Evolutionary conservation across 2,888 invertebrate genomes (phyloP), one percentile per base, ranked within the genome.

Genomic region (Dilophus febrilis): DNA sequence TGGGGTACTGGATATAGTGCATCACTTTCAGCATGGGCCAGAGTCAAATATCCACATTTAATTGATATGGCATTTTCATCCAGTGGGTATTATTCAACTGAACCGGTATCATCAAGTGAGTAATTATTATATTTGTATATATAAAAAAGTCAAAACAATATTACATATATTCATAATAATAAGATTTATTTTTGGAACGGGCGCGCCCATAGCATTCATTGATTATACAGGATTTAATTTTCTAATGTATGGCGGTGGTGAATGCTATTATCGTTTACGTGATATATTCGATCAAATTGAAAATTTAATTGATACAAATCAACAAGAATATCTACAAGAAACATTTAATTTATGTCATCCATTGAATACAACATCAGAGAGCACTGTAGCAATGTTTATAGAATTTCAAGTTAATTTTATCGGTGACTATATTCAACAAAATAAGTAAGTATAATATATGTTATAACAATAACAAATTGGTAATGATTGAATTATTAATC

Each of bases 1-100:
- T 42, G 40, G 40, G 42, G 42, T 18, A 14, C 29, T 19, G 36
- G 39, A n/a, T 36, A 34, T 28, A 40, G 42, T 13, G 42, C 37
- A 11, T 17, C 34, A 14, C 11, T 40, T 1, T 40, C 42, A 6
- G 28, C 32, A n/a, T 37, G 39, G 40, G 33, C 42, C 3, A 11
- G 42, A 11, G 22, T 37, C 14, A 42, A 42, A 31, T 42, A 40
- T 37, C 42, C 42, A 10, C 32, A 42, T 29, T 11, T 37, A 12
- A 22, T 42, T 11, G 40, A 40, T 34, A 40, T 37, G 10, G 42
- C 33, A 19, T 42, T 40, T 40, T 40, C 36, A 14, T 37, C 40
- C 2, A 40, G 40, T 26, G 35, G 35, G 2, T 13, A 19, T 13
- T 35, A 22, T 22, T 8, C 4, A 22, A 22, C 26, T 22, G n/a